Conservation (phyloP, 2,888 invertebrate species). For the Cephus pygmeus region DNA sequence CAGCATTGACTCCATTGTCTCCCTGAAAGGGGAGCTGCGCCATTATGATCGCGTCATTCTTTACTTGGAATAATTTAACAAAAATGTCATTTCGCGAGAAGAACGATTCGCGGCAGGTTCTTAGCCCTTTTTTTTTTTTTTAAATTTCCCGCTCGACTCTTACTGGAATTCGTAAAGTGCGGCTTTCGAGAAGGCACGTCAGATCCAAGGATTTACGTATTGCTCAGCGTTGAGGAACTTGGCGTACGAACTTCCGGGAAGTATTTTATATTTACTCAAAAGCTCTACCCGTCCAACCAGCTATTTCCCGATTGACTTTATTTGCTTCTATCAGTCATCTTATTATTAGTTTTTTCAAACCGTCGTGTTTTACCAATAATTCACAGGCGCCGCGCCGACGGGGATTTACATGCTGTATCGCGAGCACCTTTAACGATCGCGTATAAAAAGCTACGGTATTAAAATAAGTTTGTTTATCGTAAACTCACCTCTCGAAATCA, state of each 20-base stretch:
- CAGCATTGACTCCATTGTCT: conserved; percentile 90
- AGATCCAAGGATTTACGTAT: not conserved
- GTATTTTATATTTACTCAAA: not conserved
- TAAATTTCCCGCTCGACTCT: not conserved
- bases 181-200: not conserved
- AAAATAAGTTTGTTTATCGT: not conserved
- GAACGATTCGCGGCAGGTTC: not conserved
- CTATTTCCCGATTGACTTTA: not conserved
- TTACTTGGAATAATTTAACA: not conserved
- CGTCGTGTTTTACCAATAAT: not conserved
- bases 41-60: conserved; percentile 45
- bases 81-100: not conserved
- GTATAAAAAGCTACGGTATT: not conserved
- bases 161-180: not conserved
- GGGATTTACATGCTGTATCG: not conserved
- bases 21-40: conserved; percentile 72
- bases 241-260: not conserved
- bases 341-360: not conserved
- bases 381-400: not conserved
- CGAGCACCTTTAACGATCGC: not conserved
- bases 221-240: not conserved
- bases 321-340: not conserved
- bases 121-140: not conserved
- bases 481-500: conserved; percentile 77
- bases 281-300: not conserved